Conservation (phyloP, 2,113 vertebrate genomes). For the Calidris pugnax region DNA sequence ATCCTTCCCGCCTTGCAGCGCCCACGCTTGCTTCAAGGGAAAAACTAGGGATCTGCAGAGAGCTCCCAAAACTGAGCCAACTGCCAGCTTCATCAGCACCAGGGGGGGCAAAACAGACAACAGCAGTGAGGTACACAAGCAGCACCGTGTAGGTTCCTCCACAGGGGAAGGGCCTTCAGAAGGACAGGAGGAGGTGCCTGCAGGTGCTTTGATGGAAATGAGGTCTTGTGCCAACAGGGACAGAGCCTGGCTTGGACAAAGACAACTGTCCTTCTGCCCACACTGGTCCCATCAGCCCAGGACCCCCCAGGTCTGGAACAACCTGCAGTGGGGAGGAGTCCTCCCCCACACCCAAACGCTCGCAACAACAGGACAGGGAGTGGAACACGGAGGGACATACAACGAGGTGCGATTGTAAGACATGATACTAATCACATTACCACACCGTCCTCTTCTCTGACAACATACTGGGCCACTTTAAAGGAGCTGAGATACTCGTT, state of each 20-base stretch:
- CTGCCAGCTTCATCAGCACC: not conserved
- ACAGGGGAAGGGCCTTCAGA: not conserved
- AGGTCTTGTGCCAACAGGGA: not conserved
- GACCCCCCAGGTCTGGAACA: not conserved
- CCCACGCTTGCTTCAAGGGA: rapidly evolving
- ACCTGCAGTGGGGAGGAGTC: not conserved
- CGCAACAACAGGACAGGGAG: not conserved
- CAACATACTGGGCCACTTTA: constrained; percentile 98
- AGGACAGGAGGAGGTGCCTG: not conserved
- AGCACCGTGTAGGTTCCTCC: not conserved
- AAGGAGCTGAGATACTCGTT: constrained; percentile 99
- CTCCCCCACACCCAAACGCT: rapidly evolving
- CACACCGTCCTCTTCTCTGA: constrained; percentile 95
- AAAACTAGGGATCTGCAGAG: not conserved
- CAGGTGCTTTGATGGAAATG: rapidly evolving
- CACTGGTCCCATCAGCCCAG: rapidly evolving
- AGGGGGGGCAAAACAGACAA: not conserved
- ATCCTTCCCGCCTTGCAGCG: not conserved
- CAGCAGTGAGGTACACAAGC: rapidly evolving
- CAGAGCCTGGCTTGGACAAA: not conserved
- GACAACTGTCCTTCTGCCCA: not conserved
- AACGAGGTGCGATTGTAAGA: not conserved
- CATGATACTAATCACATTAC: constrained; percentile 78
- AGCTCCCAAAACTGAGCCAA: not conserved
- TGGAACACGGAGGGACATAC: not conserved